Evolutionary conservation across 2,888 invertebrate species (phyloP).

Genomic region (Drosophila meridionalis): DNA sequence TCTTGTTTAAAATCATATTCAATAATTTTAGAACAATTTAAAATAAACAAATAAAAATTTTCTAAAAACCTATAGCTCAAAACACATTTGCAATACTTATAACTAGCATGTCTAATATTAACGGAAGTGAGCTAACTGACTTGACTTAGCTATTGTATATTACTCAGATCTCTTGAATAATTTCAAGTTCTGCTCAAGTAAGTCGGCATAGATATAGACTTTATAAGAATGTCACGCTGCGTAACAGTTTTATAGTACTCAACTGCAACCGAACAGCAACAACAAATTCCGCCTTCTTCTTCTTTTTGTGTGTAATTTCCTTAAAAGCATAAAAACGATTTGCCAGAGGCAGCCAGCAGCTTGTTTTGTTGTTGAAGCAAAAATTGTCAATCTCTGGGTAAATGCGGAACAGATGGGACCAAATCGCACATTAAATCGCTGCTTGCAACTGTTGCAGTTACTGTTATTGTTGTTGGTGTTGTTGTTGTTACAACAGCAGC

Average conservation of each 20-base stretch:
- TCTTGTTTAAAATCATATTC: too few species aligned
- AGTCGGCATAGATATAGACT: not conserved
- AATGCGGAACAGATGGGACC: constrained; percentile 70
- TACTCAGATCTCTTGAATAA: not conserved
- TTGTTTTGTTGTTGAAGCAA: constrained; percentile 38
- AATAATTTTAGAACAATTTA: too few species aligned
- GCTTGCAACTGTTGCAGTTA: constrained; percentile 46
- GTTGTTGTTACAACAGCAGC: constrained; percentile 46
- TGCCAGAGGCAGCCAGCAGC: constrained; percentile 57
- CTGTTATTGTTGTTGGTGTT: constrained; percentile 30
- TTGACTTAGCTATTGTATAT: not conserved
- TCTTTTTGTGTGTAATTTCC: constrained; percentile 59
- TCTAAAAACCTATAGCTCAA: too few species aligned
- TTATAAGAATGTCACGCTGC: not conserved
- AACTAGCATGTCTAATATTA: too few species aligned
- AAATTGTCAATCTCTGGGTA: constrained; percentile 58
- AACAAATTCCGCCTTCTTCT: constrained; percentile 11
- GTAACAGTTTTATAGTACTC: constrained; percentile 20
- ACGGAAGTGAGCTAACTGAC: too few species aligned
- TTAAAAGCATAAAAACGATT: constrained; percentile 79
- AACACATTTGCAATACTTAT: too few species aligned
- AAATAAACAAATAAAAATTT: too few species aligned
- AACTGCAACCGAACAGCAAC: not conserved
- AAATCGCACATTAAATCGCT: constrained; percentile 50
- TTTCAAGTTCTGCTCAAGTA: not conserved